Evolutionary conservation across 2,888 invertebrate genomes (phyloP).

Genomic region (Eupithecia exiguata): DNA sequence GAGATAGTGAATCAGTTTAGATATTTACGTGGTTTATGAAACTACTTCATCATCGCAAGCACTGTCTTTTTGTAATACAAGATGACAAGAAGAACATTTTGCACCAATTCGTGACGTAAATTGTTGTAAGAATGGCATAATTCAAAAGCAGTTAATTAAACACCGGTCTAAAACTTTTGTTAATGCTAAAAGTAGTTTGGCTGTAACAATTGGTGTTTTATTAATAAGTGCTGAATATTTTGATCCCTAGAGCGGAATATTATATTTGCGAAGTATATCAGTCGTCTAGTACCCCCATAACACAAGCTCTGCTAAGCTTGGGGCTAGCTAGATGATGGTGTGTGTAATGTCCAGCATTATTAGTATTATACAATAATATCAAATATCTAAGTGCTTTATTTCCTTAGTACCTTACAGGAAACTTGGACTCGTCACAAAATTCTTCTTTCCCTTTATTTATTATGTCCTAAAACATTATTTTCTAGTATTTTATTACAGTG

Average conservation of each 20-base stretch:
- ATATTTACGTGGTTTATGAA: background rate
- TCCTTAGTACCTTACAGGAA: too few species aligned
- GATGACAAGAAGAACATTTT: background rate
- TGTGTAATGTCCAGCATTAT: too few species aligned
- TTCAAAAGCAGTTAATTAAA: background rate
- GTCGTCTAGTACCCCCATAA: too few species aligned
- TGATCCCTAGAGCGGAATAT: background rate
- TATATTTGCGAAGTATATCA: background rate
- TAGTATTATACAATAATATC: too few species aligned
- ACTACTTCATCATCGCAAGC: background rate
- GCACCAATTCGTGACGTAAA: background rate
- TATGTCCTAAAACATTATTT: background rate
- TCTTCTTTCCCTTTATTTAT: too few species aligned
- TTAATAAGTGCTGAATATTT: background rate
- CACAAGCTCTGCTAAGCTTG: too few species aligned
- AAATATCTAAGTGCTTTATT: too few species aligned
- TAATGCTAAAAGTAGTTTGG: too few species aligned
- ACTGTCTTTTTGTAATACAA: background rate
- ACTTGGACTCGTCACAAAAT: too few species aligned
- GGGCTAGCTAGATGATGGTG: too few species aligned
- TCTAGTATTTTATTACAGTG: background rate
- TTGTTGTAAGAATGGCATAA: background rate
- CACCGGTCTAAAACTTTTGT: background rate
- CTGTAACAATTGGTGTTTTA: background rate
- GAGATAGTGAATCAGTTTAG: background rate